These are phyloP conservation scores for Loxodonta africana DNA, from an alignment of 2,113 vertebrate genomes.

Conservation along the genomic window DNA sequence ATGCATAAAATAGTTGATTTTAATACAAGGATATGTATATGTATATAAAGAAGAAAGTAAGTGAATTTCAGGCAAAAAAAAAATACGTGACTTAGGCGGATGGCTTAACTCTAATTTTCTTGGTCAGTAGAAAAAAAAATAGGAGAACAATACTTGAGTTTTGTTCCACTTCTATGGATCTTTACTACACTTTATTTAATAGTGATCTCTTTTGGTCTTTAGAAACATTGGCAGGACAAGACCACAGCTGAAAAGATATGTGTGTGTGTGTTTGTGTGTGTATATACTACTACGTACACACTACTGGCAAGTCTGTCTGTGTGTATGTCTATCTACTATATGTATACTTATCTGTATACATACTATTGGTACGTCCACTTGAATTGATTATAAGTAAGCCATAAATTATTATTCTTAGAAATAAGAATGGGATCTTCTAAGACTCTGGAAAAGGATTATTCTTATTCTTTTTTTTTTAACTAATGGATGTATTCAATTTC, in stretches of 20 bases:
- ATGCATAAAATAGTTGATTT: not conserved
- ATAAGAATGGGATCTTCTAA: not conserved
- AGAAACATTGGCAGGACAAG: not conserved
- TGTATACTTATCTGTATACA: not conserved
- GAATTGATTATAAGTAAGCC: not conserved
- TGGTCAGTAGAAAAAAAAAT: not conserved
- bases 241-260: not conserved
- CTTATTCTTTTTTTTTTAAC: not conserved
- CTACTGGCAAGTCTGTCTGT: not conserved
- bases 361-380: not conserved
- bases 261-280: not conserved
- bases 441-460: not conserved
- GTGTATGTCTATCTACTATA: not conserved
- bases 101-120: not conserved
- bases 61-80: not conserved
- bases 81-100: not conserved
- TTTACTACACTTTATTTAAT: conserved; percentile 10
- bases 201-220: not conserved
- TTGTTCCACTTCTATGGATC: not conserved
- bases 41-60: not conserved
- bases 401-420: conserved; percentile 15
- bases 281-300: not conserved
- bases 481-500: not conserved
- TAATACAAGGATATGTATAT: not conserved
- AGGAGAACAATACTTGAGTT: not conserved